These are phyloP conservation scores for Dasypus novemcinctus DNA, from an alignment of 2,113 vertebrate species.

Conservation along the genomic window DNA sequence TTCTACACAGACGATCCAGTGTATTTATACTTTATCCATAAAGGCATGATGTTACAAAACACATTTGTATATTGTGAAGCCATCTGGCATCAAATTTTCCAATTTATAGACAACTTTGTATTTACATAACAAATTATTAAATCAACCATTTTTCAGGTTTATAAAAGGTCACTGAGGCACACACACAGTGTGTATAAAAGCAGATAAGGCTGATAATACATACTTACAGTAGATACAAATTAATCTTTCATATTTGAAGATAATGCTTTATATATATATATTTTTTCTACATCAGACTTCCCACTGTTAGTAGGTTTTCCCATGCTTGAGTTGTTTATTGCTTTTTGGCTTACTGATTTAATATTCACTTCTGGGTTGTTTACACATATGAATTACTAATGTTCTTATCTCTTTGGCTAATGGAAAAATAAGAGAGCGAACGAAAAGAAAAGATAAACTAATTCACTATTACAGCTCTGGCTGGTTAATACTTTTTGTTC, in stretches of 20 bases:
- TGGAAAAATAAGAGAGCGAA: constrained; percentile 64
- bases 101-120: constrained; percentile 78
- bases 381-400: constrained; percentile 67
- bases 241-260: constrained; percentile 75
- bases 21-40: constrained; percentile 75
- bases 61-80: constrained; percentile 77
- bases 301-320: constrained; percentile 59
- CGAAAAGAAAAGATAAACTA: constrained; percentile 59
- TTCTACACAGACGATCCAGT: constrained; percentile 63
- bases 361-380: constrained; percentile 62
- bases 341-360: constrained; percentile 68
- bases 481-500: constrained; percentile 49
- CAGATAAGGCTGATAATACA: constrained; percentile 76
- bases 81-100: constrained; percentile 73
- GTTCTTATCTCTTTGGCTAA: constrained; percentile 76
- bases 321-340: constrained; percentile 70
- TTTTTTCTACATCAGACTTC: constrained; percentile 63
- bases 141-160: constrained; percentile 70
- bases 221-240: constrained; percentile 76
- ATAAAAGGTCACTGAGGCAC: constrained; percentile 76
- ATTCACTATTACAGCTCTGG: constrained; percentile 41
- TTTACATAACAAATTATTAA: constrained; percentile 78
- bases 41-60: constrained; percentile 78
- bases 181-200: constrained; percentile 80
- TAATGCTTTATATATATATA: constrained; percentile 65